Percentiles rank a stretch among this genome's conserved stretches.
These are phyloP conservation scores for Triplophysa tibetana DNA, from an alignment of 2,113 vertebrate species.

Conservation along the genomic window DNA sequence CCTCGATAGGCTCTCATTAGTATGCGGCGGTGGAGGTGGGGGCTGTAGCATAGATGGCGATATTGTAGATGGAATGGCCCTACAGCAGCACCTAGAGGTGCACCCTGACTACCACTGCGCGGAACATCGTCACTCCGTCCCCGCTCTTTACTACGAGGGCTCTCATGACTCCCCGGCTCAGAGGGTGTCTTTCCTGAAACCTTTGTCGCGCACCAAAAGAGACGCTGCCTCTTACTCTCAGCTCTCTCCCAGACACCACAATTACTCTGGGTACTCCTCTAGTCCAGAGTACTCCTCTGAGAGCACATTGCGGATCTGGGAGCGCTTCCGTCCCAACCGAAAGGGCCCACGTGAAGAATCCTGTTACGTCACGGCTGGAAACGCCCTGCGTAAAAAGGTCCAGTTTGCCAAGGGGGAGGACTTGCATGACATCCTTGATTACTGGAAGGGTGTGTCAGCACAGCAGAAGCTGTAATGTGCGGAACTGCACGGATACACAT, in stretches of 20 bases:
- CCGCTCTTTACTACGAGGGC: slow-evolving; percentile 79
- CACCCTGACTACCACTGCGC: slow-evolving; percentile 96
- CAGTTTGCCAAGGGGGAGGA: slow-evolving; percentile 99
- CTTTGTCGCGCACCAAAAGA: slow-evolving; percentile 90
- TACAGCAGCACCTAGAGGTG: slow-evolving; percentile 88
- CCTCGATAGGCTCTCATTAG: slow-evolving; percentile 90
- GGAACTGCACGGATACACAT: slow-evolving; percentile 49
- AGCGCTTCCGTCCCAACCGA: slow-evolving; percentile 97
- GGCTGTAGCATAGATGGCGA: slow-evolving; percentile 58
- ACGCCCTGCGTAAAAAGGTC: slow-evolving; percentile 97
- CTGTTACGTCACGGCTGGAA: slow-evolving; percentile 95
- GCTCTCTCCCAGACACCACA: slow-evolving; percentile 92
- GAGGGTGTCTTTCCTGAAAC: slow-evolving; percentile 93
- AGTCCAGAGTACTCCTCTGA: slow-evolving; percentile 97
- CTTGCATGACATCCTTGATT: slow-evolving; percentile 99
- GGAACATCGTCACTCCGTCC: slow-evolving; percentile 97
- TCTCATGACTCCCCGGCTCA: slow-evolving; percentile 90
- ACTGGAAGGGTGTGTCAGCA: slow-evolving; percentile 99
- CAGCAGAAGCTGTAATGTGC: slow-evolving; percentile 95
- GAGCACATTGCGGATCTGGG: slow-evolving; percentile 98
- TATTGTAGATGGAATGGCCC: slow-evolving; percentile 45
- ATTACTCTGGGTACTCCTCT: slow-evolving; percentile 96
- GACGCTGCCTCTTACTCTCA: slow-evolving; percentile 96
- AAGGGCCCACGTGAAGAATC: slow-evolving; percentile 93
- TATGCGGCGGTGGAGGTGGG: slow-evolving; percentile 76